A percentile compares a stretch with the other conserved stretches of the same genome.
These are phyloP conservation scores for Haplochromis burtoni DNA, from an alignment of 2,113 vertebrate species.

Conservation along the genomic window DNA sequence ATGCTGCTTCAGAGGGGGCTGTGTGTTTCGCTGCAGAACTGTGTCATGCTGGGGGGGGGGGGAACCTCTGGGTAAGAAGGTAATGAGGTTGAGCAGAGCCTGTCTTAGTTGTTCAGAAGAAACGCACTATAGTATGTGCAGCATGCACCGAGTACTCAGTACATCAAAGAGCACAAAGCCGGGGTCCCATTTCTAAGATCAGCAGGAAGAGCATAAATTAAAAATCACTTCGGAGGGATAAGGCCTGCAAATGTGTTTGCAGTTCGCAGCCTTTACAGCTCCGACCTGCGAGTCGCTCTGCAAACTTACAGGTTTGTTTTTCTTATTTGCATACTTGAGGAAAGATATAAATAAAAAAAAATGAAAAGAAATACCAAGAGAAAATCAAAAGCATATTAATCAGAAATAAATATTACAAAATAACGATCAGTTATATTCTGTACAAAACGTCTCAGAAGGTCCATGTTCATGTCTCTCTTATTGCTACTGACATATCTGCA, in stretches of 20 bases:
- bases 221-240: slow-evolving; percentile 33
- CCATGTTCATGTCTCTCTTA: background rate
- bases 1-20: background rate
- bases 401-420: background rate
- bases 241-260: background rate
- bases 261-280: background rate
- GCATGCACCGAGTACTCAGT: background rate
- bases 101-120: slow-evolving; percentile 26
- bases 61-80: slow-evolving; percentile 32
- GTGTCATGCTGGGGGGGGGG: slow-evolving; percentile 7
- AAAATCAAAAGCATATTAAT: background rate
- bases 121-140: slow-evolving; percentile 7
- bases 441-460: background rate
- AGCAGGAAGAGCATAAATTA: slow-evolving; percentile 57
- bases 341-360: background rate
- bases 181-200: slow-evolving; percentile 37
- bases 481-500: background rate
- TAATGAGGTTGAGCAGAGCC: slow-evolving; percentile 43
- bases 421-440: background rate
- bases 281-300: background rate
- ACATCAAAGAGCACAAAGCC: slow-evolving; percentile 48
- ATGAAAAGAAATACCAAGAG: background rate
- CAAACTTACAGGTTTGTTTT: background rate
- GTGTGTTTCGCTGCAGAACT: slow-evolving; percentile 11
- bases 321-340: background rate